A percentile compares a stretch with the other conserved stretches of the same genome.
These are phyloP conservation scores for Seriola rivoliana DNA, from an alignment of 2,113 vertebrate species.

Conservation along the genomic window DNA sequence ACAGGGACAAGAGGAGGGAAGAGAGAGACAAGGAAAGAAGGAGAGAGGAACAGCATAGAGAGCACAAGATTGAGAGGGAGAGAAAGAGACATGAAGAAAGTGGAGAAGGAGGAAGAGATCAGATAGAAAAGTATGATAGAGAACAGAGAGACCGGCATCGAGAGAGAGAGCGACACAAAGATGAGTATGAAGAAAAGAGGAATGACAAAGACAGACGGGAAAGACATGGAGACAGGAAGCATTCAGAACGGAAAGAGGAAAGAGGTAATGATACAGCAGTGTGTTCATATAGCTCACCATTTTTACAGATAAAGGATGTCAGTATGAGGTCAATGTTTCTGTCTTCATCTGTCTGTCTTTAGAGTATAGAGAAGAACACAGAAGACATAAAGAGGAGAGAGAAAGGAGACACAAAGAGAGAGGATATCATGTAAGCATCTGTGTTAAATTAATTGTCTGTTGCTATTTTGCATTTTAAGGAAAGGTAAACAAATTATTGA, in stretches of 20 bases:
- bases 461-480: neutral
- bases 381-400: constrained; percentile 72
- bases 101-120: constrained; percentile 28
- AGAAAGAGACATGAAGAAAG: constrained; percentile 52
- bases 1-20: constrained; percentile 49
- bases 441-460: neutral
- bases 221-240: constrained; percentile 64
- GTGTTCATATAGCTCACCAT: neutral
- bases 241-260: constrained; percentile 65
- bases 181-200: constrained; percentile 43
- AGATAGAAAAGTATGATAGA: constrained; percentile 42
- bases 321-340: neutral
- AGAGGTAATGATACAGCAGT: constrained; percentile 57
- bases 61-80: constrained; percentile 45
- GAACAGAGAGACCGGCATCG: constrained; percentile 52
- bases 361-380: constrained; percentile 72
- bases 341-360: constrained; percentile 38
- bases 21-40: constrained; percentile 71
- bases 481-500: no score
- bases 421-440: constrained; percentile 59
- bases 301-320: neutral
- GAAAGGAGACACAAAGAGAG: constrained; percentile 74
- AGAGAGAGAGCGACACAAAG: constrained; percentile 48
- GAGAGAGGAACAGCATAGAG: constrained; percentile 51
- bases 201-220: constrained; percentile 56